These are phyloP conservation scores for Drosophila atripex DNA, from an alignment of 2,888 invertebrate species.

Conservation along the genomic window DNA sequence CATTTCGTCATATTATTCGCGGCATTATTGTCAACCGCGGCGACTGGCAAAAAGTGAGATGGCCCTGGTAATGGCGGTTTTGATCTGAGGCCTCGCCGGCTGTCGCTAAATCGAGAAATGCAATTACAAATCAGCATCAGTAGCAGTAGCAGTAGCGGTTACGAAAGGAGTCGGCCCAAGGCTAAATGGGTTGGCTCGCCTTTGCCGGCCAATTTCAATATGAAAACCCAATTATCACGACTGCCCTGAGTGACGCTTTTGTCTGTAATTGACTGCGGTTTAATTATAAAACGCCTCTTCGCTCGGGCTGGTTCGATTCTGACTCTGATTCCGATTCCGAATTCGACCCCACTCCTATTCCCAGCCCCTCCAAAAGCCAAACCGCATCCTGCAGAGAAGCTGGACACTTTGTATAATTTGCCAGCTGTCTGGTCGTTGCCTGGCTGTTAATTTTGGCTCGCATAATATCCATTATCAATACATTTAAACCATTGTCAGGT, in stretches of 20 bases:
- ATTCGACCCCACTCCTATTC: not conserved
- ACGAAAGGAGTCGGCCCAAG: constrained; percentile 30
- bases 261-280: constrained; percentile 81
- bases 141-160: constrained; percentile 18
- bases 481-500: constrained; percentile 78
- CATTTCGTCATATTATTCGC: constrained; percentile 82
- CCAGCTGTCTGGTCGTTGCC: constrained; percentile 34
- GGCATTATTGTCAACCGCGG: constrained; percentile 80
- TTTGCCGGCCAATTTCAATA: constrained; percentile 62
- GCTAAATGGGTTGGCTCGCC: constrained; percentile 24
- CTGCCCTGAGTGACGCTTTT: constrained; percentile 76
- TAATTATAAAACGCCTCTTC: constrained; percentile 79
- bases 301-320: not conserved
- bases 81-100: constrained; percentile 55
- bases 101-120: constrained; percentile 75
- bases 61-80: constrained; percentile 59
- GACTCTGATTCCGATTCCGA: too few relatives aligned
- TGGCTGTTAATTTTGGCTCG: constrained; percentile 72
- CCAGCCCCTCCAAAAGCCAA: constrained; percentile 49
- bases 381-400: constrained; percentile 60
- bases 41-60: constrained; percentile 62
- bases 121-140: constrained; percentile 59
- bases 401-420: constrained; percentile 63
- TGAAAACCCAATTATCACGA: constrained; percentile 73
- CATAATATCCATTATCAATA: constrained; percentile 79